Conservation (phyloP, 2,888 invertebrate genomes). For the Phortica magna region DNA sequence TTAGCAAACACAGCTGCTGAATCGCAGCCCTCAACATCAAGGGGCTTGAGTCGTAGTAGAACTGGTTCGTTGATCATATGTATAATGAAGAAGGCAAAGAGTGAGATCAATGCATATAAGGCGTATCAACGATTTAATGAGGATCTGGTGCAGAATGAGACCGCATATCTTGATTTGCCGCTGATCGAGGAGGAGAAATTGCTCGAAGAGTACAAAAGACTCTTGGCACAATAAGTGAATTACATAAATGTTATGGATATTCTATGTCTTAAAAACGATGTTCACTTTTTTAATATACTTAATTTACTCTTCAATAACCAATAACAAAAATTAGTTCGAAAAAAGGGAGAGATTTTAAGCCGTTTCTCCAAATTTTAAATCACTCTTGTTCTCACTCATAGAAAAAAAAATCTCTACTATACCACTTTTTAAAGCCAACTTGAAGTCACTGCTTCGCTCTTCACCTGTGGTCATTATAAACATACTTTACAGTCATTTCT, state of each 20-base stretch:
- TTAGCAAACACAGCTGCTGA: slow-evolving; percentile 22
- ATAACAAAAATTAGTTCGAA: too few relatives aligned
- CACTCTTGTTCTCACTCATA: too few relatives aligned
- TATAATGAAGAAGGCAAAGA: slow-evolving; percentile 62
- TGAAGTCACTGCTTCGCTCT: neutral
- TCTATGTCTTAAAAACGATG: too few relatives aligned
- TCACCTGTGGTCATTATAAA: neutral
- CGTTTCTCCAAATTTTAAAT: too few relatives aligned
- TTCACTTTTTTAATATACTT: too few relatives aligned
- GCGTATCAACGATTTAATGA: slow-evolving; percentile 82
- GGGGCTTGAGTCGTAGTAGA: slow-evolving; percentile 20
- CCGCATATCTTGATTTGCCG: slow-evolving; percentile 86
- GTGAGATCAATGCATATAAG: slow-evolving; percentile 66
- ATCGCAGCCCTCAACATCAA: slow-evolving; percentile 52
- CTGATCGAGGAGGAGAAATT: slow-evolving; percentile 85
- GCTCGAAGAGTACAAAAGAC: slow-evolving; percentile 83
- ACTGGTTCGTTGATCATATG: slow-evolving; percentile 50
- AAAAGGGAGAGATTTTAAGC: too few relatives aligned
- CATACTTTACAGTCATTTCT: neutral
- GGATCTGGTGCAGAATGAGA: slow-evolving; percentile 81
- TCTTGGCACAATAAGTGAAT: slow-evolving; percentile 75
- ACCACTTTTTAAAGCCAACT: neutral
- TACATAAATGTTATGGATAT: too few relatives aligned
- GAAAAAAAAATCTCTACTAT: too few relatives aligned
- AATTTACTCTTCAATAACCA: too few relatives aligned